Conservation (phyloP, 2,888 invertebrate genomes). For the Celastrina argiolus region DNA sequence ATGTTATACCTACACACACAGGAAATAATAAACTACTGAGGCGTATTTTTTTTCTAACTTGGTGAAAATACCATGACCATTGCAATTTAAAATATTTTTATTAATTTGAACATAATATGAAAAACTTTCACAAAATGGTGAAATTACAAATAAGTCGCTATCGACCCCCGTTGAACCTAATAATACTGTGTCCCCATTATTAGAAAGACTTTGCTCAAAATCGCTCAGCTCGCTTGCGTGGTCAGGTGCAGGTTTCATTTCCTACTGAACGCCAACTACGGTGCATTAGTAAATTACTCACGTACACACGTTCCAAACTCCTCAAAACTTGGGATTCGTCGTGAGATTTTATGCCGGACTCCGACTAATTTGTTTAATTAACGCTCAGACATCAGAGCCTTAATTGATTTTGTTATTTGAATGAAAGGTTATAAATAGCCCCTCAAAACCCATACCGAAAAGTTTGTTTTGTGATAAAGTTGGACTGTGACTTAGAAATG, state of each 20-base stretch:
- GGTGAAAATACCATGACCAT: too few relatives aligned
- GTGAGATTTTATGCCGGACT: slow-evolving; percentile 59
- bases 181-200: too few relatives aligned
- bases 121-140: too few relatives aligned
- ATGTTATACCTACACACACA: too few relatives aligned
- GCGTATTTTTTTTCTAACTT: too few relatives aligned
- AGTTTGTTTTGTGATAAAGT: neutral
- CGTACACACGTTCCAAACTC: slow-evolving; percentile 61
- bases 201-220: neutral
- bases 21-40: too few relatives aligned
- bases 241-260: slow-evolving; percentile 45
- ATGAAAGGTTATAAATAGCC: slow-evolving; percentile 26
- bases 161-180: too few relatives aligned
- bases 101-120: too few relatives aligned
- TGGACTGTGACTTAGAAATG: neutral
- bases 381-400: slow-evolving; percentile 31
- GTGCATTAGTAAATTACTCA: slow-evolving; percentile 77
- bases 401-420: slow-evolving; percentile 32
- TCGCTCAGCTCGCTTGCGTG: slow-evolving; percentile 32
- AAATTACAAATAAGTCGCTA: too few relatives aligned
- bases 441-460: slow-evolving; percentile 23
- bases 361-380: slow-evolving; percentile 68
- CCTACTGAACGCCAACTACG: slow-evolving; percentile 51
- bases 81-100: too few relatives aligned
- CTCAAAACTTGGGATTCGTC: slow-evolving; percentile 67